Conservation (phyloP, 2,888 invertebrate species). For the Rhagium mordax region DNA sequence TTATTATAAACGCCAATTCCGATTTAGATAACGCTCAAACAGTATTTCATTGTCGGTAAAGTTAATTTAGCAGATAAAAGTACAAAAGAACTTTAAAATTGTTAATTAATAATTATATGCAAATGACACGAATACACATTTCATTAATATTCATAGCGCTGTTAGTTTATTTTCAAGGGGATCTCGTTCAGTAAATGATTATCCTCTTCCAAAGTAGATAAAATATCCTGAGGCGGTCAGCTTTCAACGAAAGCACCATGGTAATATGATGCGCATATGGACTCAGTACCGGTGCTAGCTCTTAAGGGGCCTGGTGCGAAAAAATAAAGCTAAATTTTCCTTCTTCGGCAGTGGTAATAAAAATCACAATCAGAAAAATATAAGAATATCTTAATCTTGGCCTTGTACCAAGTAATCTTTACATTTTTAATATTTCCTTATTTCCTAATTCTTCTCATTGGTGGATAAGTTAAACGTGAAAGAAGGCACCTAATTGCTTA, state of each 20-base stretch:
- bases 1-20: no score
- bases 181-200: slow-evolving; percentile 5
- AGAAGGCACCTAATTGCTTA: no score
- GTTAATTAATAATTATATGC: slow-evolving; percentile 5
- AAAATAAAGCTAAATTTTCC: no score
- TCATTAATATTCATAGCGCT: slow-evolving; percentile 40
- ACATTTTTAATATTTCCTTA: no score
- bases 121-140: slow-evolving; percentile 1
- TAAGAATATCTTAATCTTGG: no score
- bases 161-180: slow-evolving; percentile 36
- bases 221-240: slow-evolving; percentile 17
- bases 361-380: no score
- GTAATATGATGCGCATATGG: background rate
- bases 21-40: no score
- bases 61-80: background rate
- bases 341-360: no score
- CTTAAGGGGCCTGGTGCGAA: no score
- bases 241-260: background rate
- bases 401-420: no score
- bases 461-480: no score
- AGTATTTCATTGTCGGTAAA: background rate
- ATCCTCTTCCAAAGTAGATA: slow-evolving; percentile 6
- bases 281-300: background rate
- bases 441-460: no score
- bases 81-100: background rate